A percentile compares a stretch with the other conserved stretches of the same genome.
Conservation (phyloP, 64 coral and sea anemone species). For the Porites australiensis region DNA sequence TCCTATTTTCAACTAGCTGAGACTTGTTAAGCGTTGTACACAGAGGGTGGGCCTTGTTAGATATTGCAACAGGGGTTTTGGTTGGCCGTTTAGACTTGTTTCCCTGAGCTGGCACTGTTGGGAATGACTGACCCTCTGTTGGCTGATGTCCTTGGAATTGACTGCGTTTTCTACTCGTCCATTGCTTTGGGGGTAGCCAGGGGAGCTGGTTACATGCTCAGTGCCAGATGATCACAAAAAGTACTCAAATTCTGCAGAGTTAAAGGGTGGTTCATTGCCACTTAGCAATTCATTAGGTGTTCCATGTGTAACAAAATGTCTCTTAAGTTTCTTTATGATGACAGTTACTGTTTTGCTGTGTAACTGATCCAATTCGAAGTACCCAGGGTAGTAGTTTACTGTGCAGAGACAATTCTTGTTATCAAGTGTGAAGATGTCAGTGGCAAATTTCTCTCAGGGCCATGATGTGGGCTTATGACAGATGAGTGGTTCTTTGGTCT, state of each 20-base stretch:
- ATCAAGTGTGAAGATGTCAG: constrained; percentile 19
- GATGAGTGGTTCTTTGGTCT: not conserved
- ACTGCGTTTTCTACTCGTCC: not conserved
- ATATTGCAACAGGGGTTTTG: too few species aligned
- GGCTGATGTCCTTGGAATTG: too few species aligned
- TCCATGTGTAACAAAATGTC: constrained; percentile 3
- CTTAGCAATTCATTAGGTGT: not conserved
- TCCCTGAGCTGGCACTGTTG: too few species aligned
- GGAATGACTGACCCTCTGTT: too few species aligned
- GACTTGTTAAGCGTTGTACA: too few species aligned
- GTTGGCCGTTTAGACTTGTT: too few species aligned
- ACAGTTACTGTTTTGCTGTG: not conserved
- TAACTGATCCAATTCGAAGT: not conserved
- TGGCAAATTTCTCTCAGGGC: constrained; percentile 11
- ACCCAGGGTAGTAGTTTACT: constrained; percentile 39
- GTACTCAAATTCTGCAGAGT: not conserved
- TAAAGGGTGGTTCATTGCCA: constrained; percentile 34
- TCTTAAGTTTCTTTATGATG: not conserved
- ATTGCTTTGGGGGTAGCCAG: not conserved
- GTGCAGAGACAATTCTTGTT: not conserved
- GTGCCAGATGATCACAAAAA: not conserved
- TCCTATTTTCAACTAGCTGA: too few species aligned
- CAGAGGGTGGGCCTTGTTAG: too few species aligned
- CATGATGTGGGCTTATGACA: not conserved
- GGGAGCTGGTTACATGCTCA: constrained; percentile 5